Conservation (phyloP, 1,140 invertebrate species). For the Notospermus geniculatus region DNA sequence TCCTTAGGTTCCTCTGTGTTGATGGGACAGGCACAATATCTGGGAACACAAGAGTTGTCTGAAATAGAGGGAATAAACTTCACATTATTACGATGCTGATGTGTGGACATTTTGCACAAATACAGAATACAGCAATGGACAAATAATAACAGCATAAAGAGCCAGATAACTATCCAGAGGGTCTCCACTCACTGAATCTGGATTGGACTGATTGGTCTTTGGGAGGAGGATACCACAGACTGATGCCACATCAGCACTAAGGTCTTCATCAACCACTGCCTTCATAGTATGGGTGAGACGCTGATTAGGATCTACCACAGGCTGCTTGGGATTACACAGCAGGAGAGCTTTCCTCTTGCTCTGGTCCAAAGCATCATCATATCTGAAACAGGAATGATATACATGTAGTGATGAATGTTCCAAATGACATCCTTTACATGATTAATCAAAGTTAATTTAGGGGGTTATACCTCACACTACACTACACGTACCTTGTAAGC, state of each 20-base stretch:
- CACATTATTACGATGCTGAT: background rate
- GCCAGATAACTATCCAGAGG: too few species aligned
- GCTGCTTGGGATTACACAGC: slow-evolving; percentile 11
- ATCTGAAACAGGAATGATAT: slow-evolving; percentile 8
- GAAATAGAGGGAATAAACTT: background rate
- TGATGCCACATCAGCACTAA: slow-evolving; percentile 23
- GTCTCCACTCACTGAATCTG: background rate
- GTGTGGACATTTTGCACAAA: background rate
- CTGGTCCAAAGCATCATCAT: background rate
- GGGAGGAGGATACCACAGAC: slow-evolving; percentile 26
- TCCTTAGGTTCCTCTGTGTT: slow-evolving; percentile 38
- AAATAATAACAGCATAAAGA: too few species aligned
- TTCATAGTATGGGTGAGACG: slow-evolving; percentile 16
- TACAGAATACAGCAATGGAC: too few species aligned
- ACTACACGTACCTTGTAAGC: background rate
- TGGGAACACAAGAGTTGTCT: slow-evolving; percentile 8
- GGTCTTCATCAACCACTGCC: slow-evolving; percentile 16
- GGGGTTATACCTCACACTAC: background rate
- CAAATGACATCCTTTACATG: background rate
- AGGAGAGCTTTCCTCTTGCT: slow-evolving; percentile 8
- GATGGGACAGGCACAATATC: slow-evolving; percentile 47
- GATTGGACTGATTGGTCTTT: background rate
- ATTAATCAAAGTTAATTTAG: background rate
- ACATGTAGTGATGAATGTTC: background rate
- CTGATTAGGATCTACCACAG: background rate